Evolutionary conservation across 2,113 vertebrate species (phyloP), one percentile per base, ranked within the genome.

Genomic region (Ochotona princeps): DNA sequence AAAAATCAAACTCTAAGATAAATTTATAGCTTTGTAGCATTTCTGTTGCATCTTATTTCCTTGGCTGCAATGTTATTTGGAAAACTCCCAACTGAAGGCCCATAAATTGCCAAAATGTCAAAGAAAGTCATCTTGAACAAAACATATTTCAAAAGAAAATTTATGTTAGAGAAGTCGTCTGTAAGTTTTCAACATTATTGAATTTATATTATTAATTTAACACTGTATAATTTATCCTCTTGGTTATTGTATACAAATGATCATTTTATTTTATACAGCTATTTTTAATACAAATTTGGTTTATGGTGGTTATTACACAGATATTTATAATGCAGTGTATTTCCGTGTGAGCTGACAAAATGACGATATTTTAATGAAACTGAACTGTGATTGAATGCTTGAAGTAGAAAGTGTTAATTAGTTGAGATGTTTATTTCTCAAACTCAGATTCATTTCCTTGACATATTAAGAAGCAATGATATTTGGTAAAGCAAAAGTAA

Each of bases 91-190:
- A 60, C 54, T 54, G 28, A 94, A 94, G 57, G 18, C 49, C 10
- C 35, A 92, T 87, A 91, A 95, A 91, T 87, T 83, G 60, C 70
- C 73, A 75, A 93, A 87, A 61, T 90, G 63, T 95, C 83, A 95
- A 78, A 32, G 84, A 35, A 63, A 57, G 18, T 54, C 79, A 87
- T 70, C 14, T 63, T 60, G 25, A 76, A 89, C 63, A 15, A 83
- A 79, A n/a, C 2, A 80, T 76, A 90, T 95, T 92, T 69, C 10
- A 84, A 86, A 72, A 70, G 3, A 85, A 85, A 91, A 89, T 84
- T 87, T 87, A 78, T 84, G 23, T 78, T 91, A 15, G 67, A 1
- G 1, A 32, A 76, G 2, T 30, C 66, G 38, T 81, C 15, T 67
- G 65, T 89, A 78, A 49, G 51, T 82, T 87, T 84, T 32, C 2